Evolutionary conservation across 2,797 vertebrate species (phyloP).

Genomic region (Diplodus sargus): DNA sequence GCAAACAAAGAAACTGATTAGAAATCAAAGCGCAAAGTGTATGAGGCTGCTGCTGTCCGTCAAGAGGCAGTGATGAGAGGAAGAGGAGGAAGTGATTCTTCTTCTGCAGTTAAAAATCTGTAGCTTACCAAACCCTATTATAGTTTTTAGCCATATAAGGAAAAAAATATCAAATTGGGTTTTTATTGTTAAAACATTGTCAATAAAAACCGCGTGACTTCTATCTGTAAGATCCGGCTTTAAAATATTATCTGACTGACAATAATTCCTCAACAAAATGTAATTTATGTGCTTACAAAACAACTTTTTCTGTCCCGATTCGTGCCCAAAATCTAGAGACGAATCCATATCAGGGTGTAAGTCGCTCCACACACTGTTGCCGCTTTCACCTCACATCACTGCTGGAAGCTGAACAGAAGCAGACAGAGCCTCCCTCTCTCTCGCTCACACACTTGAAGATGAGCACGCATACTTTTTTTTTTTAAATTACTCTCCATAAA

Average conservation of each 20-base stretch:
- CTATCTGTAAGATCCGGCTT: neutral
- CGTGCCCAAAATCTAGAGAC: neutral
- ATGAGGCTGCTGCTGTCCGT: constrained; percentile 57
- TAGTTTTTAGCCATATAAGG: neutral
- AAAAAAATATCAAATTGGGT: neutral
- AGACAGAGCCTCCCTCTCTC: neutral
- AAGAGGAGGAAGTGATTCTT: neutral
- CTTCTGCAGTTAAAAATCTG: neutral
- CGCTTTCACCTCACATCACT: constrained; percentile 8
- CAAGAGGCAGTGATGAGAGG: constrained; percentile 16
- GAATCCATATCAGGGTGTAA: neutral
- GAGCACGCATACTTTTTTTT: constrained; percentile 31
- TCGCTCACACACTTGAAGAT: constrained; percentile 31
- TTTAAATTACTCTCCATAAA: constrained; percentile 78
- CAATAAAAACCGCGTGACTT: neutral
- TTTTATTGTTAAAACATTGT: neutral
- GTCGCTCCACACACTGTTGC: neutral
- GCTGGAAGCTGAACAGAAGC: constrained; percentile 27
- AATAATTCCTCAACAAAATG: neutral
- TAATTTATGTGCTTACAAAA: neutral
- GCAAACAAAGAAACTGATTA: constrained; percentile 78
- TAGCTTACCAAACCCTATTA: neutral
- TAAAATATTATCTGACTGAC: neutral
- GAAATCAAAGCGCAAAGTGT: constrained; percentile 63
- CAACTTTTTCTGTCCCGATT: neutral